Percentiles rank a stretch among this genome's conserved stretches.
phyloP scores from a whole-genome alignment of 2,797 vertebrate genomes.

The Graptemys geographica region DNA sequence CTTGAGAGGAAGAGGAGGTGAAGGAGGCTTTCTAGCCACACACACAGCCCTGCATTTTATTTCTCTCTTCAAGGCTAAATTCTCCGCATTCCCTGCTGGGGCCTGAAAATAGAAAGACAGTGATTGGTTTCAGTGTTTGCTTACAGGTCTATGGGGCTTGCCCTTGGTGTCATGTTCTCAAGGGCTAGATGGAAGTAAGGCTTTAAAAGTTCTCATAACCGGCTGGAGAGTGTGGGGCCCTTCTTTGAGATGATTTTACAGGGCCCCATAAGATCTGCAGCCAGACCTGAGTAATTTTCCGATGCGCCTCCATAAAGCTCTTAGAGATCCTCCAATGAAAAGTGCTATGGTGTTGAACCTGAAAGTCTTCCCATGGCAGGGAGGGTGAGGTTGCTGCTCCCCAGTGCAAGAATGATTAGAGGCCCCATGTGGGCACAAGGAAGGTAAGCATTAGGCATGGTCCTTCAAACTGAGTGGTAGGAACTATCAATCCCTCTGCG shows the following conservation, averaged over 20 bases:
- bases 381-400: not conserved
- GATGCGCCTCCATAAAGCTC: not conserved
- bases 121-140: not conserved
- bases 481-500: not conserved
- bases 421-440: not conserved
- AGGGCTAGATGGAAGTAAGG: conserved; percentile 30
- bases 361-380: not conserved
- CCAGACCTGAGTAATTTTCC: not conserved
- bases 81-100: not conserved
- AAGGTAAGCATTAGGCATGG: not conserved
- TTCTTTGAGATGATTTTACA: not conserved
- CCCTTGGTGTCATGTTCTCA: not conserved
- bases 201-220: conserved; percentile 9
- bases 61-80: not conserved
- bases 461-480: no score
- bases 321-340: accelerated
- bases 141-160: not conserved
- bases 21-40: not conserved
- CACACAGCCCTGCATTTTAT: not conserved
- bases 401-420: not conserved
- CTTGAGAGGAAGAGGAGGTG: not conserved
- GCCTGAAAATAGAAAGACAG: not conserved
- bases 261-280: not conserved
- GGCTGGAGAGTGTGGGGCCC: not conserved
- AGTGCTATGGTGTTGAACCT: not conserved